Evolutionary conservation across 2,797 vertebrate genomes (phyloP), one percentile per base, ranked within the genome.

Genomic region (Coccyzus lansbergi): DNA sequence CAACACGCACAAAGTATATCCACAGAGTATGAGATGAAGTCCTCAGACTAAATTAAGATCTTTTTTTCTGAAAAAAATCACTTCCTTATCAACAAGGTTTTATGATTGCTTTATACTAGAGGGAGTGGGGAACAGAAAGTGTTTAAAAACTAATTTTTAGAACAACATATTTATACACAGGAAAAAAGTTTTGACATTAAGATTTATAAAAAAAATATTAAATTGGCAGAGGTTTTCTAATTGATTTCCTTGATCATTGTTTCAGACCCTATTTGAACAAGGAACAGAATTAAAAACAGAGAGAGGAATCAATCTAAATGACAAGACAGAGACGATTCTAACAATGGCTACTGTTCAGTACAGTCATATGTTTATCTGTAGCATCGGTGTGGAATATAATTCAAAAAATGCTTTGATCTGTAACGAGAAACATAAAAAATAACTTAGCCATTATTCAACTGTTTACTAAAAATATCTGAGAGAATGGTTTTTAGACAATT

Each of bases 401-500:
- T 93, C 95, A 95, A 97, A 90, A 8, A 96, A 89, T 81, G 33
- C 26, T 96, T 94, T 96, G 31, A 83, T 95, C 86, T 94, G 68
- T 84, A 96, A 95, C 96, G 78, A 82, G 94, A 97, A 83, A 67
- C 51, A 95, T 88, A 95, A 97, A 96, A 97, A 96, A 90, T 96
- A 96, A 20, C 86, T 95, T 88, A 89, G n/a, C 22, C 90, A 10
- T 95, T 97, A 85, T 93, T 96, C 82, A 96, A 84, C 62, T 88
- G 55, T 86, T 92, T 94, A 84, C 91, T 95, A 91, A 97, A 97
- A 97, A 94, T 97, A 97, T 93, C 81, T 94, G 58, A 95, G 55
- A 64, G 62, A 92, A 96, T 67, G 49, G 26, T 28, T 95, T 96
- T 97, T 95, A 96, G 90, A 97, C 91, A 98, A 97, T 96, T 97